Percentiles rank a stretch among this genome's conserved stretches.
These are phyloP conservation scores for Guaruba guarouba DNA, from an alignment of 2,113 vertebrate species.

Conservation along the genomic window DNA sequence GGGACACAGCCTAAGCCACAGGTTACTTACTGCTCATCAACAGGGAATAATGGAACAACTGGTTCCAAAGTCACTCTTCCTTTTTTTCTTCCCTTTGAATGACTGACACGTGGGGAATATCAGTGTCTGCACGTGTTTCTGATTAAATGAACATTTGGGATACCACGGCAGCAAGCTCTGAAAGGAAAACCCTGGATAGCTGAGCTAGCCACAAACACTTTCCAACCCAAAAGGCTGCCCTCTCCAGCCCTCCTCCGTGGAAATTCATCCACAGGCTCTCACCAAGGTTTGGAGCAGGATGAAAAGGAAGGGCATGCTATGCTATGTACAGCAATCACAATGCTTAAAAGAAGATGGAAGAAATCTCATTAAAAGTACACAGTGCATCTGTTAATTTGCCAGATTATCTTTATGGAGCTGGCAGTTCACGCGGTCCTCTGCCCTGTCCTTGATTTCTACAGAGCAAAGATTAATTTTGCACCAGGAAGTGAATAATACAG, in stretches of 20 bases:
- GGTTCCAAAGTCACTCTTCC: not conserved
- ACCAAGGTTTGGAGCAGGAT: not conserved
- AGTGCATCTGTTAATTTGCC: not conserved
- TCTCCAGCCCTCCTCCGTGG: not conserved
- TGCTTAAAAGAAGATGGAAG: not conserved
- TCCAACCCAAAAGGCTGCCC: not conserved
- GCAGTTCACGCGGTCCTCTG: not conserved
- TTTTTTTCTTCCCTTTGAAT: not conserved
- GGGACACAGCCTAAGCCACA: not conserved
- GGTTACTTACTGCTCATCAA: not conserved
- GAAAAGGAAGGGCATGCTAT: not conserved
- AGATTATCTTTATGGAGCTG: not conserved
- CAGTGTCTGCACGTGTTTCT: not conserved
- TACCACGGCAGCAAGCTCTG: not conserved
- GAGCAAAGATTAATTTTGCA: not conserved
- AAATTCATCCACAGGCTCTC: not conserved
- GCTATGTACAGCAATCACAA: not conserved
- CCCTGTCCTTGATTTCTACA: not conserved
- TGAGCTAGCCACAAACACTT: not conserved
- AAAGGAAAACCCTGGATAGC: not conserved
- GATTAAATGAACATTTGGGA: not conserved
- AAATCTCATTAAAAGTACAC: not conserved
- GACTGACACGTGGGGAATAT: fast-evolving
- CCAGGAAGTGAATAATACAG: not conserved
- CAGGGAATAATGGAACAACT: not conserved